These are phyloP conservation scores for Teleogryllus occipitalis DNA, from an alignment of 1,140 invertebrate species.

Conservation along the genomic window DNA sequence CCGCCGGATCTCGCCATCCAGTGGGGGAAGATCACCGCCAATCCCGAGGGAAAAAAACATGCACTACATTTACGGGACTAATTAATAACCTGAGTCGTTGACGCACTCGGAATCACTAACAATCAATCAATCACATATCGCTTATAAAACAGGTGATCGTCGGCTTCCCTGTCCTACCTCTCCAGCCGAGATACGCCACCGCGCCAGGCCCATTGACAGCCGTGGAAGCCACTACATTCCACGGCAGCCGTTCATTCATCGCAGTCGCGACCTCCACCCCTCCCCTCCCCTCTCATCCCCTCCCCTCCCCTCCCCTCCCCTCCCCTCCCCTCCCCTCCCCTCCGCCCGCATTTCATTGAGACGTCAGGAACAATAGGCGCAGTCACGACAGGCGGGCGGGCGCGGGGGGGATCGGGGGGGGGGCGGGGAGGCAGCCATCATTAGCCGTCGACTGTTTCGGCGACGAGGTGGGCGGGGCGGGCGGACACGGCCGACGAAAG, in stretches of 20 bases:
- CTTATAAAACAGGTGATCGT: no score
- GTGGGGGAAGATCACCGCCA: no score
- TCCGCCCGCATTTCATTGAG: background rate
- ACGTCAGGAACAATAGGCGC: background rate
- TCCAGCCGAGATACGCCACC: no score
- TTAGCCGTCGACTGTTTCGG: background rate
- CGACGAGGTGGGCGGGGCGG: background rate
- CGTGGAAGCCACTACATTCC: background rate
- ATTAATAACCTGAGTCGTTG: no score
- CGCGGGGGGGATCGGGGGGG: no score
- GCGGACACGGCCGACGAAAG: background rate
- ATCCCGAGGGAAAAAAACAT: no score
- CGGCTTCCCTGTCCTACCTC: no score
- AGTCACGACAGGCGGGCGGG: background rate
- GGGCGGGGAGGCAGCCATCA: background rate
- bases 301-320: background rate
- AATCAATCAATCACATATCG: no score
- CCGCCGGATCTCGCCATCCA: no score
- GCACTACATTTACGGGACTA: no score
- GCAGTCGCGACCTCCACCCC: background rate
- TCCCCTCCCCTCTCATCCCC: background rate
- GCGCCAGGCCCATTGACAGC: no score
- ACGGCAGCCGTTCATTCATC: background rate
- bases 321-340: background rate
- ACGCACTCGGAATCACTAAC: no score